A percentile compares a stretch with the other conserved stretches of the same genome.
These are phyloP conservation scores for Equus przewalskii DNA, from an alignment of 2,113 vertebrate species.

Conservation along the genomic window DNA sequence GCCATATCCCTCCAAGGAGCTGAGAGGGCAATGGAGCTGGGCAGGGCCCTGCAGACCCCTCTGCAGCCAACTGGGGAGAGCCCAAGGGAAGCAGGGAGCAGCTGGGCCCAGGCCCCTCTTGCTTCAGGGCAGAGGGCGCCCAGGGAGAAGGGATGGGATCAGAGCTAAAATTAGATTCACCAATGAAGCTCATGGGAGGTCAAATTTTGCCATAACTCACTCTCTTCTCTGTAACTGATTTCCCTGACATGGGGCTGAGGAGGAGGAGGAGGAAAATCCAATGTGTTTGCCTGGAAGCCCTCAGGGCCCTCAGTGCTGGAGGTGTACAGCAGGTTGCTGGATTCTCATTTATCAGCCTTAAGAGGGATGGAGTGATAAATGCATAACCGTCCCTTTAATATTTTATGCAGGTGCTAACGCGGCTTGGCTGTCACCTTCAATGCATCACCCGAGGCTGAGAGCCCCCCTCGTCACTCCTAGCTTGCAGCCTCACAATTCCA, in stretches of 20 bases:
- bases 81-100: slow-evolving; percentile 65
- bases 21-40: neutral
- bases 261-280: slow-evolving; percentile 87
- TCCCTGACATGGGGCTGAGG: slow-evolving; percentile 84
- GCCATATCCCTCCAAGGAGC: neutral
- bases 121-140: slow-evolving; percentile 87
- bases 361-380: slow-evolving; percentile 93
- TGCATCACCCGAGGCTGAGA: slow-evolving; percentile 90
- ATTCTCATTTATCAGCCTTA: slow-evolving; percentile 94
- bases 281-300: slow-evolving; percentile 91
- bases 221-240: slow-evolving; percentile 89
- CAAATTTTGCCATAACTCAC: slow-evolving; percentile 92
- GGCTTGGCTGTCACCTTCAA: slow-evolving; percentile 91
- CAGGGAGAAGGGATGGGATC: slow-evolving; percentile 89
- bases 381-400: slow-evolving; percentile 93
- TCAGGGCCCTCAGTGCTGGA: slow-evolving; percentile 88
- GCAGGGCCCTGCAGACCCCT: neutral
- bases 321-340: slow-evolving; percentile 90
- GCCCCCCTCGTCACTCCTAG: slow-evolving; percentile 89
- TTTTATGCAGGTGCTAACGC: slow-evolving; percentile 92
- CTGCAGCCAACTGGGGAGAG: neutral
- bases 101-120: slow-evolving; percentile 79
- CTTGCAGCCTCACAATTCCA: slow-evolving; percentile 89
- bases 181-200: slow-evolving; percentile 90
- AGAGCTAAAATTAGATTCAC: slow-evolving; percentile 96